Evolutionary conservation across 2,888 invertebrate genomes (phyloP).

Genomic region (Agrenia bidenticulata): DNA sequence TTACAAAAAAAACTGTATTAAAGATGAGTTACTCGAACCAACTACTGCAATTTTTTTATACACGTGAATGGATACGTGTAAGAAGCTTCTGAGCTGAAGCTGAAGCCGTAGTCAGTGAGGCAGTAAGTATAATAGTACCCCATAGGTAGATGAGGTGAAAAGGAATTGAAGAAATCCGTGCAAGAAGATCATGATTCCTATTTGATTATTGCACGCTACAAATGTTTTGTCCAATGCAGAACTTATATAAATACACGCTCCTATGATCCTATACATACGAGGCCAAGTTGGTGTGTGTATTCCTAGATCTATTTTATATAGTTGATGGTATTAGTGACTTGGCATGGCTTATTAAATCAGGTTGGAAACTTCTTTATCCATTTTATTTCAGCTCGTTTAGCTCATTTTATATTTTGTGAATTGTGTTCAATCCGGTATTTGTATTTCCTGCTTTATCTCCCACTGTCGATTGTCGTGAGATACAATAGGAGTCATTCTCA

Average conservation of each 20-base stretch:
- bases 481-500: not conserved
- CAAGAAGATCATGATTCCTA: conserved; percentile 33
- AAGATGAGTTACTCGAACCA: not conserved
- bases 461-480: too few species aligned
- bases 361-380: conserved; percentile 6
- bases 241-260: not conserved
- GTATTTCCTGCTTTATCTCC: not conserved
- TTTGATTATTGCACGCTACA: conserved; percentile 22
- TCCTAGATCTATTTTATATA: too few species aligned
- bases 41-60: not conserved
- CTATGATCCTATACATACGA: not conserved
- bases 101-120: conserved; percentile 16
- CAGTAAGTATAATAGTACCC: conserved; percentile 12
- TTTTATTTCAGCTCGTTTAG: not conserved
- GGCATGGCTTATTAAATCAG: not conserved
- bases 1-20: too few species aligned
- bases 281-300: not conserved
- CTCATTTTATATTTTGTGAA: conserved; percentile 2
- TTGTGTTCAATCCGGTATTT: not conserved
- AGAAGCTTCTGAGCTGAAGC: not conserved
- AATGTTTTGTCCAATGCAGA: conserved; percentile 1
- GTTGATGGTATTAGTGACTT: too few species aligned
- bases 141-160: conserved; percentile 9
- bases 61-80: not conserved
- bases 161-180: conserved; percentile 17